These are phyloP conservation scores for Nomada hirtipes DNA, from an alignment of 2,888 invertebrate species.

Conservation along the genomic window DNA sequence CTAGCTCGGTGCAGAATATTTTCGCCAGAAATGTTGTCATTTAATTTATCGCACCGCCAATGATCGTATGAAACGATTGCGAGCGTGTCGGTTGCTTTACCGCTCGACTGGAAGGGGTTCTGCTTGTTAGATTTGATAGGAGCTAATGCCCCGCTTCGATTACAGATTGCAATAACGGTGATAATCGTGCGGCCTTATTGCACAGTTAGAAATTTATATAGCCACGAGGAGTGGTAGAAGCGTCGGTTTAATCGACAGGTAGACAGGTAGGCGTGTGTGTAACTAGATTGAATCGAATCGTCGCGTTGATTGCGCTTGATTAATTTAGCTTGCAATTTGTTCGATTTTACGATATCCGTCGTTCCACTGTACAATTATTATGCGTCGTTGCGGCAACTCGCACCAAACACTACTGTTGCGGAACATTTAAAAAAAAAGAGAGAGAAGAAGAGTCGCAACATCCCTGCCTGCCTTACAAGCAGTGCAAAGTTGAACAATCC, in stretches of 20 bases:
- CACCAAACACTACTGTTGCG: too few species aligned
- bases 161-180: conserved; percentile 12
- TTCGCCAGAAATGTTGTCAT: too few species aligned
- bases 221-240: background rate
- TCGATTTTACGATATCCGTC: background rate
- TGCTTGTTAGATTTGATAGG: background rate
- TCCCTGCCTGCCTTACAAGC: too few species aligned
- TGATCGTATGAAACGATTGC: background rate
- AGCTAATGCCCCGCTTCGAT: conserved; percentile 10
- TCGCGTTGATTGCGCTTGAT: background rate
- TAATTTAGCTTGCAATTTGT: background rate
- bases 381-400: too few species aligned
- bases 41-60: background rate
- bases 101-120: too few species aligned
- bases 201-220: background rate
- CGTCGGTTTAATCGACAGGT: background rate
- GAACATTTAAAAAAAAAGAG: too few species aligned
- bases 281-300: conserved; percentile 5
- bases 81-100: background rate
- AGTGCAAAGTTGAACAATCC: too few species aligned
- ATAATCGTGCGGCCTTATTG: background rate
- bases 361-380: too few species aligned
- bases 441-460: too few species aligned
- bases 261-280: too few species aligned
- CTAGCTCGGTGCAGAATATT: too few species aligned